Evolutionary conservation across 2,888 invertebrate species (phyloP).

Genomic region (Drosophila pseudotalamancana): DNA sequence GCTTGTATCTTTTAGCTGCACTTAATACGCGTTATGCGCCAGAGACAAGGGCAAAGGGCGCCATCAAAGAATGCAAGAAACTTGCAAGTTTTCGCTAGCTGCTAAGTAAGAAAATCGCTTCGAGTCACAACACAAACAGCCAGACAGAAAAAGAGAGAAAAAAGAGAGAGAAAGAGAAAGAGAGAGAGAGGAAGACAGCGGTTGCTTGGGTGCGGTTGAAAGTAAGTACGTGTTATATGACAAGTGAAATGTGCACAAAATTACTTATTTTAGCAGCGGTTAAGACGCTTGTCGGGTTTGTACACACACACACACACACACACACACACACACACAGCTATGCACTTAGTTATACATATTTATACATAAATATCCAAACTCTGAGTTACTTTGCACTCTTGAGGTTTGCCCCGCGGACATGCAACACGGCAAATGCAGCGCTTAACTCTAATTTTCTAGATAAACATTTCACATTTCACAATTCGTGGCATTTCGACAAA

Average conservation of each 20-base stretch:
- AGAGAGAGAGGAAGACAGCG: neutral
- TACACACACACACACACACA: neutral
- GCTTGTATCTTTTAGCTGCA: conserved; percentile 50
- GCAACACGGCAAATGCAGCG: conserved; percentile 30
- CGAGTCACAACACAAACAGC: conserved; percentile 49
- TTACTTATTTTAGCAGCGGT: conserved; percentile 76
- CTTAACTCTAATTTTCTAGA: conserved; percentile 52
- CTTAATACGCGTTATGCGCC: conserved; percentile 63
- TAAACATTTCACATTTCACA: conserved; percentile 66
- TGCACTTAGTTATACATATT: neutral
- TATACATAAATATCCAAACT: conserved; percentile 12
- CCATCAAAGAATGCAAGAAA: conserved; percentile 42
- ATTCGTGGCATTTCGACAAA: conserved; percentile 31
- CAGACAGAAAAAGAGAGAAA: conserved; percentile 5
- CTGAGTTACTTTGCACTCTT: conserved; percentile 40
- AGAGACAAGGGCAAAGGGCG: conserved; percentile 27
- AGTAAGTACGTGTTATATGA: conserved; percentile 74
- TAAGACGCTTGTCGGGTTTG: conserved; percentile 50
- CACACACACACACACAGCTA: neutral
- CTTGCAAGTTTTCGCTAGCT: conserved; percentile 66
- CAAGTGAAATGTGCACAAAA: conserved; percentile 78
- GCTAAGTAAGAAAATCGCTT: conserved; percentile 75
- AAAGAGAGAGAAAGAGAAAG: neutral
- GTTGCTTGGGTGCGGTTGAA: conserved; percentile 16
- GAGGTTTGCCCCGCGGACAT: conserved; percentile 59